Evolutionary conservation across 2,113 vertebrate species (phyloP), one percentile per base, ranked within the genome.

Genomic region (Petrocephalus zakoni): DNA sequence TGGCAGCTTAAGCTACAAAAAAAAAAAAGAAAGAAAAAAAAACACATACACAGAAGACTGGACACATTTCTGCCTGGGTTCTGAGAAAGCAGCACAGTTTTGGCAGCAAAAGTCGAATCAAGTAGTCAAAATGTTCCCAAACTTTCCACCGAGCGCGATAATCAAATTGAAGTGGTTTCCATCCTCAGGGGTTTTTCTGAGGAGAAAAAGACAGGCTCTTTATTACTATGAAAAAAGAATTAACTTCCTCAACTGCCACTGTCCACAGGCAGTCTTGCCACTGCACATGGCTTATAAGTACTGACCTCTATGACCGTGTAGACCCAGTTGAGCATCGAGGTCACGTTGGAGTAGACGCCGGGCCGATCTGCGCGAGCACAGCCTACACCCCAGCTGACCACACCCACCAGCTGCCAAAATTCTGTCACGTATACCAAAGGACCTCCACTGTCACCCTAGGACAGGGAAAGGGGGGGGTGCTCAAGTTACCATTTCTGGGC

Each of bases 391-490:
- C 98, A 98, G 93, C 97, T 99, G 91, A 98, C 97, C 2, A 98
- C 95, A 46, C 97, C 97, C 0, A 96, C 94, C 87, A 97, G 92
- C 88, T 94, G 92, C 97, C 97, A 98, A 4, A 13, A 87, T 15
- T 68, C 34, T 0, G 91, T 89, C 0, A 89, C 15, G 90, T 96
- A 93, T 75, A 97, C 96, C 90, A 98, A 92, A 46, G 97, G 97
- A 7, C 98, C 97, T 0, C 98, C 97, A 0, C 98, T 98, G 94
- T 99, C 98, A 11, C 97, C 97, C 97, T 99, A 91, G n/a, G 52
- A 0, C 2, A 29, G 61, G 61, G 0, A 3, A 81, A 75, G 64
- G 53, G 1, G 2, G 0, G 42, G 68, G 61, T 29, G 25, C 61
- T n/a, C 61, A 68, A n/a, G 61, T 68, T 4, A 25, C 25, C 61